phyloP scores from a whole-genome alignment of 2,888 invertebrate species.

The Dysmachus trigonus region DNA sequence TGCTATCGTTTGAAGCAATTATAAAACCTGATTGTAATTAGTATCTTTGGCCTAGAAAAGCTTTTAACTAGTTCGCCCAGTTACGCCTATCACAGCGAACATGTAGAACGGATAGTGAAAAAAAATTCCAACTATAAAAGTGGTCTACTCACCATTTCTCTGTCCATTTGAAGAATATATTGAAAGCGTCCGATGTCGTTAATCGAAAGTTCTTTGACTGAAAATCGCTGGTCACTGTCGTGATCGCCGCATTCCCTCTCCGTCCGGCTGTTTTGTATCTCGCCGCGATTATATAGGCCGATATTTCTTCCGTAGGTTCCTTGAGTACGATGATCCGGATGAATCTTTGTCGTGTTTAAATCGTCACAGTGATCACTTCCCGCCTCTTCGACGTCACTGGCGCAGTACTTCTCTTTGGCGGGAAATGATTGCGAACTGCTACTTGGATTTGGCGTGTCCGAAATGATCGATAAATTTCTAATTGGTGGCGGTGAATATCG shows the following conservation, averaged over 20 bases:
- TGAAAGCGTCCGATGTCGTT: slow-evolving; percentile 53
- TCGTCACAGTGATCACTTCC: not conserved
- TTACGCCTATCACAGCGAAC: not conserved
- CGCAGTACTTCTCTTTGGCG: not conserved
- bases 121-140: not conserved
- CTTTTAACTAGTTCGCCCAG: not conserved
- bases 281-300: not conserved
- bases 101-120: not conserved
- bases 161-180: slow-evolving; percentile 53
- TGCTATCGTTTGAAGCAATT: too few species aligned
- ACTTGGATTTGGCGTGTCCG: slow-evolving; percentile 47
- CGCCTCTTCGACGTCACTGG: not conserved
- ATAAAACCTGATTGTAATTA: too few species aligned
- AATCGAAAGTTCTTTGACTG: slow-evolving; percentile 45
- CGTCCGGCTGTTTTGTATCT: not conserved
- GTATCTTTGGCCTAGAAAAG: not conserved
- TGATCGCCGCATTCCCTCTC: not conserved
- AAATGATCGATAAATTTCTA: slow-evolving; percentile 45
- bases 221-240: slow-evolving; percentile 15
- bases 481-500: slow-evolving; percentile 45
- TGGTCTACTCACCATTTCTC: slow-evolving; percentile 51
- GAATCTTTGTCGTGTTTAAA: not conserved
- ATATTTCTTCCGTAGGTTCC: slow-evolving; percentile 18
- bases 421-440: not conserved
- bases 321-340: not conserved